phyloP scores from a whole-genome alignment of 2,797 vertebrate genomes.

The Parotocinclus haroldoi region DNA sequence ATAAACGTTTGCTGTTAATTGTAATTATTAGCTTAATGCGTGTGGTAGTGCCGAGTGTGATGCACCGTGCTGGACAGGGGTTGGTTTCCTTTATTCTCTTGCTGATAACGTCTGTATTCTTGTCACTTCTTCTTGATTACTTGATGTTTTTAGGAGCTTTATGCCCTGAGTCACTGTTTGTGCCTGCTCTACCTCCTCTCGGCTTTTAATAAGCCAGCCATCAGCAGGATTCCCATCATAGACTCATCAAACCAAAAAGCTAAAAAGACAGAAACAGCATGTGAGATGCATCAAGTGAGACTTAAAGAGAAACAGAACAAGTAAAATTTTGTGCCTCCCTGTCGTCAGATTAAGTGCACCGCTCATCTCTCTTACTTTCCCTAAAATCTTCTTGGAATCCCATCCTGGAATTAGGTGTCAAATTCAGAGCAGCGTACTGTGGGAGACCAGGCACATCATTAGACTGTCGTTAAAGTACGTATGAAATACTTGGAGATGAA shows the following conservation, averaged over 20 bases:
- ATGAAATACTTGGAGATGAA: conserved; percentile 23
- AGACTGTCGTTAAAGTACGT: conserved; percentile 42
- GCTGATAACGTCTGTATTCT: no score
- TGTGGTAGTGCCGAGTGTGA: no score
- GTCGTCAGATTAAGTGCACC: conserved; percentile 44
- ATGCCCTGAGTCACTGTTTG: conserved; percentile 27
- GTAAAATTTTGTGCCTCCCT: conserved; percentile 43
- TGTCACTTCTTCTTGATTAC: no score
- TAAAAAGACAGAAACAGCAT: conserved; percentile 16
- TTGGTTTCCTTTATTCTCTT: no score
- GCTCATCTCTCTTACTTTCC: conserved; percentile 48
- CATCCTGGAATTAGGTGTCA: conserved; percentile 58
- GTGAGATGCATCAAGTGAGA: not conserved
- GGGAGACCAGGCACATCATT: conserved; percentile 61
- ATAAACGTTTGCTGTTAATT: no score
- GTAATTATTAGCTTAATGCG: no score
- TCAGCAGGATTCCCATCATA: conserved; percentile 32
- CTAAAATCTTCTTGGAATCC: conserved; percentile 57
- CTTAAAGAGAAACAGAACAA: conserved; percentile 10
- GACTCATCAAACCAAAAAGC: conserved; percentile 28
- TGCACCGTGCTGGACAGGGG: no score
- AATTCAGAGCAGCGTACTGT: conserved; percentile 54
- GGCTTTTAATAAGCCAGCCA: conserved; percentile 38
- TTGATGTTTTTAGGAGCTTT: not conserved
- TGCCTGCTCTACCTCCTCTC: conserved; percentile 16